These are phyloP conservation scores for Muraenolepis orangiensis DNA, from an alignment of 2,797 vertebrate genomes.

Conservation along the genomic window DNA sequence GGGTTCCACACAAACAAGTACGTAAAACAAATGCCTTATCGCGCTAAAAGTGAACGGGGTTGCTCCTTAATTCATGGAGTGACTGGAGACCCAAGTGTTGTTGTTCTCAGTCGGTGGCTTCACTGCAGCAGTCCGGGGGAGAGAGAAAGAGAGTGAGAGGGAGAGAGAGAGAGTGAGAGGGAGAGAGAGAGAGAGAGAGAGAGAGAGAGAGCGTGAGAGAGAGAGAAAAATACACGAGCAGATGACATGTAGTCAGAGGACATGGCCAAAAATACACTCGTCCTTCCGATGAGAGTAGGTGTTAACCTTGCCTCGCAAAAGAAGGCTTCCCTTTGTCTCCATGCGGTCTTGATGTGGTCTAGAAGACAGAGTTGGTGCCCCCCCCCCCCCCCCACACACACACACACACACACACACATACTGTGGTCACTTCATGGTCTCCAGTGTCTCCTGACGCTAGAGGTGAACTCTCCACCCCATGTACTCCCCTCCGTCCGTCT, in stretches of 20 bases:
- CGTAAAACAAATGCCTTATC: constrained; percentile 38
- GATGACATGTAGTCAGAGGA: constrained; percentile 58
- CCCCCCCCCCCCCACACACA: no score
- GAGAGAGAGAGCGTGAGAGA: constrained; percentile 39
- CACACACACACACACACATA: no score
- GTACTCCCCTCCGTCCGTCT: constrained; percentile 35
- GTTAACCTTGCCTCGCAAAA: constrained; percentile 57
- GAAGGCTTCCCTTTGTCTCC: constrained; percentile 51
- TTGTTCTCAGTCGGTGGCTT: constrained; percentile 59
- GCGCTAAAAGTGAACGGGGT: no score
- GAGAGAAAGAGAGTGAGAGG: constrained; percentile 41
- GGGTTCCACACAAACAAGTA: no score
- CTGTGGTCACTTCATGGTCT: constrained; percentile 60
- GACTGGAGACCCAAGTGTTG: constrained; percentile 61
- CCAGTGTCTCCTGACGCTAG: constrained; percentile 59
- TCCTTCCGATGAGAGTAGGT: constrained; percentile 40
- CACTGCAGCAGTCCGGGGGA: constrained; percentile 53
- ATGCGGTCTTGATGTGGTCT: constrained; percentile 57
- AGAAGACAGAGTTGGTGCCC: no score
- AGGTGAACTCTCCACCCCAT: constrained; percentile 62
- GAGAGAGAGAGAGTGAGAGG: constrained; percentile 47
- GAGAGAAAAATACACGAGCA: constrained; percentile 28
- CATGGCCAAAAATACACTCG: constrained; percentile 69
- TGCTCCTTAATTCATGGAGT: no score
- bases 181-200: constrained; percentile 47